phyloP scores from a whole-genome alignment of 2,113 vertebrate species.

The Ibidorhyncha struthersii region DNA sequence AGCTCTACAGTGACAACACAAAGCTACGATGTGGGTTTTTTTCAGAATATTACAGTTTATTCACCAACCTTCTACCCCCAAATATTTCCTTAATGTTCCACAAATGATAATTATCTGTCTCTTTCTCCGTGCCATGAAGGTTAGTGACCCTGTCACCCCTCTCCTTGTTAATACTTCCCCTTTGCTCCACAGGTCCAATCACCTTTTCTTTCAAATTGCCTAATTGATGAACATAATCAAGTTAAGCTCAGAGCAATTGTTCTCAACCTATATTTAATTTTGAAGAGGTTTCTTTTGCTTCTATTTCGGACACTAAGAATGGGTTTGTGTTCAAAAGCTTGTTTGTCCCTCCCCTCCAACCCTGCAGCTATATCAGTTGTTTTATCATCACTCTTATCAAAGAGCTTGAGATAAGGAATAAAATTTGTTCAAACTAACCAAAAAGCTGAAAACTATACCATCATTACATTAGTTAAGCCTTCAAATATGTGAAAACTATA shows the following conservation, averaged over 20 bases:
- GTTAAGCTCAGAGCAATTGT: slow-evolving; percentile 32
- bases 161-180: slow-evolving; percentile 52
- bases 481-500: neutral
- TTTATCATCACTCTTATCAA: neutral
- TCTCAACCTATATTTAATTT: slow-evolving; percentile 17
- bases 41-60: neutral
- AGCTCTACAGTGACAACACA: neutral
- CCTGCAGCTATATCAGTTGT: neutral
- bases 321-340: neutral
- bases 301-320: neutral
- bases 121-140: neutral
- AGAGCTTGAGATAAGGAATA: neutral
- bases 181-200: neutral
- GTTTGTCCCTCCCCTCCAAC: neutral
- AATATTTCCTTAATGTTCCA: slow-evolving; percentile 34
- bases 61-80: neutral
- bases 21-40: neutral
- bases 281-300: neutral
- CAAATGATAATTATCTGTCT: slow-evolving; percentile 36
- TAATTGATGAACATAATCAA: slow-evolving; percentile 57
- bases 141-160: slow-evolving; percentile 11
- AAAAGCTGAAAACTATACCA: neutral
- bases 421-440: neutral
- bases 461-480: neutral
- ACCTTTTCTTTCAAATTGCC: slow-evolving; percentile 59